A percentile compares a stretch with the other conserved stretches of the same genome.
Conservation (phyloP, 2,888 invertebrate genomes). For the Cosmia pyralina region DNA sequence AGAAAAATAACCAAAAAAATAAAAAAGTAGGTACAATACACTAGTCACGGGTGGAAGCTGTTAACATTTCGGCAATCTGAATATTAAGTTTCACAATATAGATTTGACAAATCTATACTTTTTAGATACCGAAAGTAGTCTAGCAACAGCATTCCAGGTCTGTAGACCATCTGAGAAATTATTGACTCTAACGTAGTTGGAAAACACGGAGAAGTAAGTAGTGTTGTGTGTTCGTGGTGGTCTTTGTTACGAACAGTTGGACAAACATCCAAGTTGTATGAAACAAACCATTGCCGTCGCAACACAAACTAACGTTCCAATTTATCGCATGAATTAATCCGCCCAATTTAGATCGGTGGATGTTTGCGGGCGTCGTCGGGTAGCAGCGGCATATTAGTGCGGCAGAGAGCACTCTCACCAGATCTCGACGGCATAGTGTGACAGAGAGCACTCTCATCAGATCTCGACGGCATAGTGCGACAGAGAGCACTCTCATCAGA, state of each 20-base stretch:
- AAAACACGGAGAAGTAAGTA: background rate
- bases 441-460: no score
- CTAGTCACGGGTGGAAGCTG: background rate
- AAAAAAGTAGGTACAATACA: no score
- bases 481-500: no score
- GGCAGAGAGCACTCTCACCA: no score
- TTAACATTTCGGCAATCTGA: background rate
- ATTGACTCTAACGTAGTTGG: background rate
- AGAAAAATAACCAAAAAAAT: no score
- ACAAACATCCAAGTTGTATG: slow-evolving; percentile 31
- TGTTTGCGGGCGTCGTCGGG: slow-evolving; percentile 44
- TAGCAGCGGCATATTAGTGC: background rate
- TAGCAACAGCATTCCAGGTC: background rate
- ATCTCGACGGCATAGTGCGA: no score
- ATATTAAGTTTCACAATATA: background rate
- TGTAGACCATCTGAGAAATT: background rate
- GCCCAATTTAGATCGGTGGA: slow-evolving; percentile 62
- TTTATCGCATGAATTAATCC: slow-evolving; percentile 57
- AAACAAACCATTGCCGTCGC: slow-evolving; percentile 33
- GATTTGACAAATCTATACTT: background rate
- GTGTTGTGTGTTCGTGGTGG: background rate
- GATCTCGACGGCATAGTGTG: no score
- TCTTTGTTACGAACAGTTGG: slow-evolving; percentile 10
- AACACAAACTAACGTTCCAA: slow-evolving; percentile 33
- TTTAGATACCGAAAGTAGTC: background rate